Percentiles rank a stretch among this genome's conserved stretches.
These are phyloP conservation scores for Heterohyrax brucei DNA, from an alignment of 2,797 vertebrate genomes.

Conservation along the genomic window DNA sequence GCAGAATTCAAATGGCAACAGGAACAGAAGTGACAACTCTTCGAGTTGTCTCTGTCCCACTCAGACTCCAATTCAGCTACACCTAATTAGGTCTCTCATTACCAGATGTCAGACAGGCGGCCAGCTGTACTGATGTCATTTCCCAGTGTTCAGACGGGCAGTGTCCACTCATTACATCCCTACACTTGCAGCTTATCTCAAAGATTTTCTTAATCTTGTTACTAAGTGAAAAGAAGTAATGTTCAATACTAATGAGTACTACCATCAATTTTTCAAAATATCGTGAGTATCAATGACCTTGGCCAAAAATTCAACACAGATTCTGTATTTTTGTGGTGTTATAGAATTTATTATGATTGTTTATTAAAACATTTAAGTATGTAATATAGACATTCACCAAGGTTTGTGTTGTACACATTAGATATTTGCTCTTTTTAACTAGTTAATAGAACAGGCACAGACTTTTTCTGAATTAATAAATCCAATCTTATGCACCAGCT, in stretches of 20 bases:
- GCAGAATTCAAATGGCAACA: background rate
- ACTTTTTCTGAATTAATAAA: constrained; percentile 16
- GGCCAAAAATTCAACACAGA: background rate
- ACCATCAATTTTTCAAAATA: background rate
- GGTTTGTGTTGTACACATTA: background rate
- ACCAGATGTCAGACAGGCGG: constrained; percentile 36
- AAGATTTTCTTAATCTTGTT: background rate
- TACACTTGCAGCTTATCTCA: background rate
- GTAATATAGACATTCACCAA: background rate
- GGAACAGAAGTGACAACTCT: background rate
- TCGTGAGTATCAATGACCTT: background rate
- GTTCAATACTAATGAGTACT: background rate
- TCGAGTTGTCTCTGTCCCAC: background rate
- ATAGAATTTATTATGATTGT: background rate
- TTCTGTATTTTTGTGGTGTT: background rate
- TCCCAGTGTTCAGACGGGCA: background rate
- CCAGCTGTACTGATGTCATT: constrained; percentile 11
- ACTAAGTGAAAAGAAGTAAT: background rate
- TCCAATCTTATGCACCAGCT: background rate
- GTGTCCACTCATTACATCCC: background rate
- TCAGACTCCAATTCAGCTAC: background rate
- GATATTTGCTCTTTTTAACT: background rate
- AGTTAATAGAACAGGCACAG: background rate
- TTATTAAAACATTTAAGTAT: constrained; percentile 22
- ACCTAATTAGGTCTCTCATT: constrained; percentile 22